These are phyloP conservation scores for Oplegnathus fasciatus DNA, from an alignment of 2,113 vertebrate species.

Conservation along the genomic window DNA sequence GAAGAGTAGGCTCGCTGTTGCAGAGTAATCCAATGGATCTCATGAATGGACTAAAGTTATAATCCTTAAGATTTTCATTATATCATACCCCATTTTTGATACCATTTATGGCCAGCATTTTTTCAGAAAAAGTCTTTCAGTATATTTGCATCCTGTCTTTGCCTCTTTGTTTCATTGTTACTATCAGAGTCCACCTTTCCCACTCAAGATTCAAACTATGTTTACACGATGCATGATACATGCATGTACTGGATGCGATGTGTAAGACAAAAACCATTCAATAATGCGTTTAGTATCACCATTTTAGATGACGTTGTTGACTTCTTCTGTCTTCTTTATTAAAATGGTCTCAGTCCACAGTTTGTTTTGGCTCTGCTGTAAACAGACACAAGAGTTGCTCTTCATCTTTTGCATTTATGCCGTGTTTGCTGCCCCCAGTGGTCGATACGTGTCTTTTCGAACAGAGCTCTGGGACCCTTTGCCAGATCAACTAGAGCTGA, in stretches of 20 bases:
- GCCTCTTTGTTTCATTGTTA: not conserved
- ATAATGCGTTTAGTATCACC: not conserved
- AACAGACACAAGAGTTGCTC: not conserved
- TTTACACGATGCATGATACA: not conserved
- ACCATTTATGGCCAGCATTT: not conserved
- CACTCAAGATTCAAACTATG: not conserved
- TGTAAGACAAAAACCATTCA: not conserved
- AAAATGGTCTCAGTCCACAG: not conserved
- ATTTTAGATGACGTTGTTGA: not conserved
- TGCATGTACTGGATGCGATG: not conserved
- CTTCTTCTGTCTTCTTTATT: not conserved
- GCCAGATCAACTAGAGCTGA: not conserved
- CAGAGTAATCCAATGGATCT: not conserved
- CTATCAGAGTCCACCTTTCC: not conserved
- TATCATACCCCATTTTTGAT: not conserved
- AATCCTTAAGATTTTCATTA: not conserved
- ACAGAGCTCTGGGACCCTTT: not conserved
- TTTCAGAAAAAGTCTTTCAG: no score
- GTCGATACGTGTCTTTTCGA: not conserved
- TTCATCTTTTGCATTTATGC: not conserved
- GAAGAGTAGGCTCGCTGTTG: not conserved
- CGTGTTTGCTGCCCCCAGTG: not conserved
- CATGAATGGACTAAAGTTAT: not conserved
- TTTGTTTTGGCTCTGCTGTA: not conserved
- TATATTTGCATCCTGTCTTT: no score